Conservation (phyloP, 2,113 vertebrate species). For the Hippocampus abdominalis region DNA sequence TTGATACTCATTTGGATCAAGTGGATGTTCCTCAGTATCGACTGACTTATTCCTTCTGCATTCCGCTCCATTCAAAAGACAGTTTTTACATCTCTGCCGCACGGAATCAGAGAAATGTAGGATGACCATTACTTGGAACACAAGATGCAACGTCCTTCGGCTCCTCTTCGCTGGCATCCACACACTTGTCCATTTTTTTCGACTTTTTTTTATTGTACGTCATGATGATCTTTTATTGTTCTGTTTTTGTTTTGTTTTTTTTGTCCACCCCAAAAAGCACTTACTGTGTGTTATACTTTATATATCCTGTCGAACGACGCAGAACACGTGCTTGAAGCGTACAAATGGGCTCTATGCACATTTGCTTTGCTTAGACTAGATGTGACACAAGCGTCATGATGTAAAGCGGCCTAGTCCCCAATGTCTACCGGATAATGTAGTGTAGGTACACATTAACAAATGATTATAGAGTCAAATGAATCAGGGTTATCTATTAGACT, state of each 20-base stretch:
- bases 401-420: neutral
- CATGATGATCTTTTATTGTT: neutral
- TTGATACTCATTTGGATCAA: slow-evolving; percentile 47
- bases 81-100: neutral
- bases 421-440: slow-evolving; percentile 10
- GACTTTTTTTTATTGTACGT: slow-evolving; percentile 6
- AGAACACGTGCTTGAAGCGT: slow-evolving; percentile 32
- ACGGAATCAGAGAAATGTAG: neutral
- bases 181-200: slow-evolving; percentile 21
- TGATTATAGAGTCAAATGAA: slow-evolving; percentile 18
- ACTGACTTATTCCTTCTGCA: slow-evolving; percentile 36
- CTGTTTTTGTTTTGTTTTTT: slow-evolving; percentile 6
- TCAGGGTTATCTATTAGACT: slow-evolving; percentile 37
- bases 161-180: slow-evolving; percentile 24
- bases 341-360: slow-evolving; percentile 18
- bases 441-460: slow-evolving; percentile 13
- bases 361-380: slow-evolving; percentile 43
- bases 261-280: slow-evolving; percentile 8
- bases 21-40: slow-evolving; percentile 28
- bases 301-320: slow-evolving; percentile 18
- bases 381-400: slow-evolving; percentile 45
- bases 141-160: slow-evolving; percentile 6
- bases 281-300: slow-evolving; percentile 22
- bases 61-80: slow-evolving; percentile 19
- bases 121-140: slow-evolving; percentile 23